Base-by-base conservation (phyloP, 2,888 invertebrate genomes). In the Camponotus fellah region DNA sequence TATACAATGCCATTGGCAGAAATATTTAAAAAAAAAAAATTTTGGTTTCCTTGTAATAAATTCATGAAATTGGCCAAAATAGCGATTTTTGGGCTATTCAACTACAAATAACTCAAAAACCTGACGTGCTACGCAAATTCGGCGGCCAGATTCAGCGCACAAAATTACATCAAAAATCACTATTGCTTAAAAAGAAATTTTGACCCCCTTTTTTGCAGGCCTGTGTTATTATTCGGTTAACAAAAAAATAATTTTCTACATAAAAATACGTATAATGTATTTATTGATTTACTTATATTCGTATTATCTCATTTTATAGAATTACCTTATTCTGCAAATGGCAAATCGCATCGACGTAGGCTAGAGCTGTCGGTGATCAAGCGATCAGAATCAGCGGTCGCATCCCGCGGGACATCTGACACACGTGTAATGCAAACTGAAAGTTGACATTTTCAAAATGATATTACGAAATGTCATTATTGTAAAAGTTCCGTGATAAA, bases 311-410 rank as follows among this genome's bases (percentile, higher is more conserved):
- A 40, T 72, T 26, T 49, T n/a, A 14, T n/a, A 17, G 12, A 77
- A 65, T 75, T 75, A 21, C 9, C 60, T 58, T 77, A 77, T 32
- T 26, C 12, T 46, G 56, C 56, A 21, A 32, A n/a, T n/a, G 49
- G 49, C 17, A n/a, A 26, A 75, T 21, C 46, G 9, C 60, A 21
- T 6, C 17, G 34, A 46, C n/a, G 9, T 12, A 17, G 10, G 14
- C 26, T 32, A 62, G 34, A 32, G 10, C 8, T 32, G 21, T 12
- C 12, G 53, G 21, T 8, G 43, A 65, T 46, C 56, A 77, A 68
- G 6, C 2, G n/a, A 8, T 53, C 49, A 6, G n/a, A 53, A 68
- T 77, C 40, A 68, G 12, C 76, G 76, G 53, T 66, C 76, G 49
- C 40, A 34, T 17, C 76, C 66, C 26, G 53, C 8, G 53, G 4